These are phyloP conservation scores for Megamerina dolium DNA, from an alignment of 2,888 invertebrate species.

Conservation along the genomic window DNA sequence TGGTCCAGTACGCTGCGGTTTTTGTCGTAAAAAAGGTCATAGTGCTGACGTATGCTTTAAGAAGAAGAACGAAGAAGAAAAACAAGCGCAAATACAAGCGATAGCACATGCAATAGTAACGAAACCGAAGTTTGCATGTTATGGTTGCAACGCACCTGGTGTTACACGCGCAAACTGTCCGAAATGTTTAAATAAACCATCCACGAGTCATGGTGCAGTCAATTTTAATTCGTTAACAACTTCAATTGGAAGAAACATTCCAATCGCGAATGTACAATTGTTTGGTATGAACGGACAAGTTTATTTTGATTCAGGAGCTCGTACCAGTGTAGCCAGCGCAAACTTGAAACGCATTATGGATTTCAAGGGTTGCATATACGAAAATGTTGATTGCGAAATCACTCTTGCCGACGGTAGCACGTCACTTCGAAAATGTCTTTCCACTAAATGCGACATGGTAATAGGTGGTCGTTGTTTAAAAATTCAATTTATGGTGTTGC, in stretches of 20 bases:
- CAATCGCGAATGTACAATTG: conserved; percentile 10
- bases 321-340: conserved; percentile 20
- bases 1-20: background rate
- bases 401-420: conserved; percentile 12
- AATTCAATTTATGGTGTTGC: conserved; percentile 11
- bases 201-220: conserved; percentile 3
- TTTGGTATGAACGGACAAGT: conserved; percentile 18
- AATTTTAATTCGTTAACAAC: conserved; percentile 7
- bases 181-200: conserved; percentile 9
- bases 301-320: conserved; percentile 18
- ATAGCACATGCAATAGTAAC: background rate
- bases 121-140: too few relatives aligned
- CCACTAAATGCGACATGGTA: conserved; percentile 12
- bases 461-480: conserved; percentile 17
- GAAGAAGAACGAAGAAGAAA: background rate
- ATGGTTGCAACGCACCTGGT: too few relatives aligned
- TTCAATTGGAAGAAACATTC: conserved; percentile 6
- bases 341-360: conserved; percentile 16
- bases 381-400: conserved; percentile 2
- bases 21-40: conserved; percentile 3
- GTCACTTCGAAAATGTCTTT: conserved; percentile 7
- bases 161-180: conserved; percentile 14
- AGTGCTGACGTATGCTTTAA: conserved; percentile 2
- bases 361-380: conserved; percentile 11
- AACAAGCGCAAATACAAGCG: background rate